A percentile compares a stretch with the other conserved stretches of the same genome.
Conservation (phyloP, 2,888 invertebrate species). For the Callosobruchus maculatus region DNA sequence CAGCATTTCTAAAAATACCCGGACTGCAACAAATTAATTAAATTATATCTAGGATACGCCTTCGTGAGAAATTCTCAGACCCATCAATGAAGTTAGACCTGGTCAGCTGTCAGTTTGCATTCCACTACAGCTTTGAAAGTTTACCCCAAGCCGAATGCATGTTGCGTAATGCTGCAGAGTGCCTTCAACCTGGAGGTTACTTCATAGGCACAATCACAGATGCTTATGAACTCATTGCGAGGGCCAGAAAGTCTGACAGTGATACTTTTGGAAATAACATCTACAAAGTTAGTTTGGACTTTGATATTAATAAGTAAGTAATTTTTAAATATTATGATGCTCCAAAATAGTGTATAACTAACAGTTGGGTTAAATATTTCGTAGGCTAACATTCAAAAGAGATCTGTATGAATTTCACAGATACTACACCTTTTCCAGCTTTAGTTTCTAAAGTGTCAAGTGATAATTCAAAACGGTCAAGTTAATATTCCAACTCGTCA, state of each 20-base stretch:
- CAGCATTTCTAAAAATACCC: too few relatives aligned
- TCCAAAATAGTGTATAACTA: too few relatives aligned
- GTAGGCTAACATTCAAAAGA: too few relatives aligned
- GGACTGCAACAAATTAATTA: too few relatives aligned
- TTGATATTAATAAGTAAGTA: conserved; percentile 51
- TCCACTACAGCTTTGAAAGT: conserved; percentile 95
- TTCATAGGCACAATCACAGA: conserved; percentile 97
- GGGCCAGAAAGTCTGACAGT: conserved; percentile 57
- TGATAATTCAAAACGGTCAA: too few relatives aligned
- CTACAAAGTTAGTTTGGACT: conserved; percentile 69
- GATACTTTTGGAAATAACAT: conserved; percentile 75
- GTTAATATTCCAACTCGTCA: too few relatives aligned
- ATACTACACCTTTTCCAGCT: too few relatives aligned
- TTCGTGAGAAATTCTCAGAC: conserved; percentile 75
- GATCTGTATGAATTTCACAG: too few relatives aligned
- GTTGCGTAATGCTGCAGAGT: conserved; percentile 89
- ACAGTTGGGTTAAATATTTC: too few relatives aligned
- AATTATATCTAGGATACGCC: conserved; percentile 56
- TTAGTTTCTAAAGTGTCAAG: too few relatives aligned
- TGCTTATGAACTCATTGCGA: conserved; percentile 83
- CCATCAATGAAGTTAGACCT: conserved; percentile 79
- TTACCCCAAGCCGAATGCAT: conserved; percentile 85
- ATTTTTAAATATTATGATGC: background rate
- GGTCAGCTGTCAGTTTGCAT: conserved; percentile 96
- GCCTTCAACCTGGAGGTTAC: conserved; percentile 83